A percentile compares a stretch with the other conserved stretches of the same genome.
These are phyloP conservation scores for Dichetophora obliterata DNA, from an alignment of 2,888 invertebrate genomes.

Conservation along the genomic window DNA sequence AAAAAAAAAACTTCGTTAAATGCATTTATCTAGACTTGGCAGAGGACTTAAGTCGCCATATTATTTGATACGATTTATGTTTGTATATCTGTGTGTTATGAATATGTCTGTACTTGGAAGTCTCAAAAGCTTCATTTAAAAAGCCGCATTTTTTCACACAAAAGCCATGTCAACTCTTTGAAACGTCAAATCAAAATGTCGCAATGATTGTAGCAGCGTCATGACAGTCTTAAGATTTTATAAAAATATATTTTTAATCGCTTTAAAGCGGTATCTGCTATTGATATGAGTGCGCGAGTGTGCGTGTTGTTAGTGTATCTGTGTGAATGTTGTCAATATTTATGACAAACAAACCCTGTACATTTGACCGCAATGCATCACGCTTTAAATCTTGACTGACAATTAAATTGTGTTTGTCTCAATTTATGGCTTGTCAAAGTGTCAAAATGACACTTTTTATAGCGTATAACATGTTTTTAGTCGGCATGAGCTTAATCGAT, in stretches of 20 bases:
- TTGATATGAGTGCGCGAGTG: not conserved
- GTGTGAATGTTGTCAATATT: slow-evolving; percentile 48
- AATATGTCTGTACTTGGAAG: not conserved
- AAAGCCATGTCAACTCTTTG: slow-evolving; percentile 35
- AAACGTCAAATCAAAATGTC: slow-evolving; percentile 31
- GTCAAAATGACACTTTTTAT: slow-evolving; percentile 55
- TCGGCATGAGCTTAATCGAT: slow-evolving; percentile 20
- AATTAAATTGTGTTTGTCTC: slow-evolving; percentile 51
- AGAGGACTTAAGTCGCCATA: not conserved
- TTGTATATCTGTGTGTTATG: not conserved
- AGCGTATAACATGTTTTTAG: slow-evolving; percentile 49
- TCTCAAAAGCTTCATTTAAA: slow-evolving; percentile 1
- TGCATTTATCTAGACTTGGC: not conserved
- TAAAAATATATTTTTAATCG: slow-evolving; percentile 9
- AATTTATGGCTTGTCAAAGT: slow-evolving; percentile 54
- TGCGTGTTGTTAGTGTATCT: not conserved
- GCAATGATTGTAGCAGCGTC: slow-evolving; percentile 1
- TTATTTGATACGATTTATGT: not conserved
- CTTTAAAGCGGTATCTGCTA: slow-evolving; percentile 8
- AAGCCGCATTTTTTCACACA: slow-evolving; percentile 9
- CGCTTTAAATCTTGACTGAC: slow-evolving; percentile 44
- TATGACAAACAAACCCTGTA: slow-evolving; percentile 48
- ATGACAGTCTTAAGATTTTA: slow-evolving; percentile 19
- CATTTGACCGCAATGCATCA: slow-evolving; percentile 40
- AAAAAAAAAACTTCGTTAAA: not conserved